Percentiles rank a stretch among this genome's conserved stretches.
Conservation (phyloP, 2,888 invertebrate species). For the Parnassius orleans region DNA sequence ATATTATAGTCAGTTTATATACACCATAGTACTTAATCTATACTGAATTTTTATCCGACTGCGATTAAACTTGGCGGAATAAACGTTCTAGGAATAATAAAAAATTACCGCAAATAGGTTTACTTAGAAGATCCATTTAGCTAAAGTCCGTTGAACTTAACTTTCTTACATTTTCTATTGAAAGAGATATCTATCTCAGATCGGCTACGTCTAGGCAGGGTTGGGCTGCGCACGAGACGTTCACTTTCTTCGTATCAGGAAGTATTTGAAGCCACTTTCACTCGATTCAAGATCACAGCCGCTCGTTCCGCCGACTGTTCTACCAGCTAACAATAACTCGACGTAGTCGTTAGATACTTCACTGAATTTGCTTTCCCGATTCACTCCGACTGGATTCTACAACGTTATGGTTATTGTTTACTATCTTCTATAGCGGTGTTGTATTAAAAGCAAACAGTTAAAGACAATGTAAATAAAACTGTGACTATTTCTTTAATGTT, state of each 20-base stretch:
- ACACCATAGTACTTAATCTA: too few species aligned
- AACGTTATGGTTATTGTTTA: not conserved
- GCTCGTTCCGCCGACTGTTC: slow-evolving; percentile 56
- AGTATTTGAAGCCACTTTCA: slow-evolving; percentile 72
- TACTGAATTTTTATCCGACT: too few species aligned
- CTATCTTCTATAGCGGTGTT: too few species aligned
- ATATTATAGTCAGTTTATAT: too few species aligned
- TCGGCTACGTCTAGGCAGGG: slow-evolving; percentile 40
- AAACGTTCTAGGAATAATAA: too few species aligned
- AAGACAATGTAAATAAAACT: too few species aligned
- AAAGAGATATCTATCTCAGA: slow-evolving; percentile 53
- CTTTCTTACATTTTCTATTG: slow-evolving; percentile 52
- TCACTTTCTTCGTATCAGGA: slow-evolving; percentile 75
- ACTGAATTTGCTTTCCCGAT: slow-evolving; percentile 15
- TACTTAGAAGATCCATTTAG: slow-evolving; percentile 9
- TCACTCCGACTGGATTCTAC: slow-evolving; percentile 6
- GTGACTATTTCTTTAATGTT: too few species aligned
- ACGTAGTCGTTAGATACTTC: slow-evolving; percentile 42
- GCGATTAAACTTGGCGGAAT: too few species aligned
- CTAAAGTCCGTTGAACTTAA: slow-evolving; percentile 36
- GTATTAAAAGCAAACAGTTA: too few species aligned
- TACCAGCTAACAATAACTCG: slow-evolving; percentile 49
- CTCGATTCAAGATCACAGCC: slow-evolving; percentile 73
- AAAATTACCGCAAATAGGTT: too few species aligned
- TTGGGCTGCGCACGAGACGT: slow-evolving; percentile 50